phyloP scores from a whole-genome alignment of 2,797 vertebrate species.

The Ceryle rudis region DNA sequence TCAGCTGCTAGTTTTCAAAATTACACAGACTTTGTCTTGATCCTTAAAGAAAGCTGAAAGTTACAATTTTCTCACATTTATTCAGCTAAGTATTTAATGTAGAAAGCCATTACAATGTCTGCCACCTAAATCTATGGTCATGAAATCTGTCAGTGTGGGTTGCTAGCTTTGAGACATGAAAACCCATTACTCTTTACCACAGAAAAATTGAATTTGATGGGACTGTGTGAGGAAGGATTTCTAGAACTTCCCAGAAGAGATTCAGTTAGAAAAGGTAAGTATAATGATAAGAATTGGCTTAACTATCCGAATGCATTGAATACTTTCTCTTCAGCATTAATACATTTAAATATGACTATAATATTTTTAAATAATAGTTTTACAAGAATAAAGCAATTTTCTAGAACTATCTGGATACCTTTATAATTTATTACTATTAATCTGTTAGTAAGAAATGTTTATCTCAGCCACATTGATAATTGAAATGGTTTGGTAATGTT shows the following conservation, averaged over 20 bases:
- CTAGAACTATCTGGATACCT: neutral
- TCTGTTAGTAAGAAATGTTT: neutral
- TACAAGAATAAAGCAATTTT: neutral
- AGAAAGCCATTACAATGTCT: neutral
- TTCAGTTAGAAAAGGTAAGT: neutral
- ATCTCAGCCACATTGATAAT: neutral
- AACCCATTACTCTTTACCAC: neutral
- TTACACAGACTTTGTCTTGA: neutral
- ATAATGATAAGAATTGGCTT: neutral
- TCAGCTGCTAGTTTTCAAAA: neutral
- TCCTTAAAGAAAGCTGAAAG: neutral
- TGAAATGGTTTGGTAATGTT: neutral
- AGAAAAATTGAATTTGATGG: neutral
- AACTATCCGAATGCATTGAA: neutral
- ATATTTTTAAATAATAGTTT: neutral
- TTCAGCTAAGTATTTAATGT: neutral
- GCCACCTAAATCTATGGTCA: neutral
- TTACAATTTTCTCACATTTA: neutral
- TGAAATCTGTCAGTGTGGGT: neutral
- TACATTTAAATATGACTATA: neutral
- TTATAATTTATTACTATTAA: neutral
- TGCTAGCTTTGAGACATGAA: neutral
- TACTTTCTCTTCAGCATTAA: neutral
- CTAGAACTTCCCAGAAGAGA: neutral
- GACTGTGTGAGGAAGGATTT: neutral